phyloP scores from a whole-genome alignment of 2,888 invertebrate species.

The Stegophylla sp. region DNA sequence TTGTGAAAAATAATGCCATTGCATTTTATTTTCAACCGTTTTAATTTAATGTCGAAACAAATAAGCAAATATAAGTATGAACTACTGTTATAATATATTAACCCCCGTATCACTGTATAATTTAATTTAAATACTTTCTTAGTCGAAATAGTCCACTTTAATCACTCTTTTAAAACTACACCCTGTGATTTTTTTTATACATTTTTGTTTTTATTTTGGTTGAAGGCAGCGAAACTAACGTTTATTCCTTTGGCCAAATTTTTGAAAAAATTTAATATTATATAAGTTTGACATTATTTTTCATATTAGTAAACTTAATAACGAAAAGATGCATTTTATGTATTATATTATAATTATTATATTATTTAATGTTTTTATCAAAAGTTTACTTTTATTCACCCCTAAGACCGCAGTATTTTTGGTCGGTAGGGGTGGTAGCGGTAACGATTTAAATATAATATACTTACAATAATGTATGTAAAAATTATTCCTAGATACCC shows the following conservation, averaged over 20 bases:
- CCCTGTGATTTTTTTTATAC: too few species aligned
- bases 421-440: too few species aligned
- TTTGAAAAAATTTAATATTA: slow-evolving; percentile 32
- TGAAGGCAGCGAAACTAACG: slow-evolving; percentile 6
- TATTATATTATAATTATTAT: slow-evolving; percentile 6
- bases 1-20: too few species aligned
- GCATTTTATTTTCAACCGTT: too few species aligned
- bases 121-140: background rate
- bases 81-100: too few species aligned
- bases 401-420: background rate
- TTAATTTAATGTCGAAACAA: too few species aligned
- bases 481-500: slow-evolving; percentile 17
- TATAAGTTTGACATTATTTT: background rate
- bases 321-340: slow-evolving; percentile 28
- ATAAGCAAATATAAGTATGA: too few species aligned
- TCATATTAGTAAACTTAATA: slow-evolving; percentile 3
- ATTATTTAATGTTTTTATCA: too few species aligned
- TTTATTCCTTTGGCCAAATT: slow-evolving; percentile 22
- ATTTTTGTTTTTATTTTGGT: too few species aligned
- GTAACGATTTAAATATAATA: too few species aligned
- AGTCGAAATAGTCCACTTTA: background rate
- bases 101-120: too few species aligned
- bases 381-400: background rate
- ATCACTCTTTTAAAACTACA: background rate
- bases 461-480: background rate